These are phyloP conservation scores for Campoletis sonorensis DNA, from an alignment of 1,140 invertebrate genomes.

Conservation along the genomic window DNA sequence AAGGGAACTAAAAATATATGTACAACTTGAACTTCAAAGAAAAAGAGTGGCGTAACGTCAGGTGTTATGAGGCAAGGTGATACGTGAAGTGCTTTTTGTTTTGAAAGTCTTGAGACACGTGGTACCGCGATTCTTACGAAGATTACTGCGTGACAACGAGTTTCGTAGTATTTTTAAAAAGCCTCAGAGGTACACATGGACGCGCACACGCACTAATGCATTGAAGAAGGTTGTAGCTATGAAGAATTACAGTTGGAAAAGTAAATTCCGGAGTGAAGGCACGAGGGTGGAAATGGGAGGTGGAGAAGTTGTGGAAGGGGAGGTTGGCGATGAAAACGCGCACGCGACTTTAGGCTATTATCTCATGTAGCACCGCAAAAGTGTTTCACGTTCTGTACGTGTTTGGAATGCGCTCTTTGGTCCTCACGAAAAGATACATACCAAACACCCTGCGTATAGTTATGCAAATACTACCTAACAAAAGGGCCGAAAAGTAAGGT, in stretches of 20 bases:
- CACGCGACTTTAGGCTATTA: conserved; percentile 38
- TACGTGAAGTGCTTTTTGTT: neutral
- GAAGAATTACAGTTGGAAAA: conserved; percentile 44
- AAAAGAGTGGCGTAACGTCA: no score
- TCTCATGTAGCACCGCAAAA: conserved; percentile 40
- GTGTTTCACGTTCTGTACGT: conserved; percentile 42
- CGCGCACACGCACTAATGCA: no score
- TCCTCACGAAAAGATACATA: conserved; percentile 22
- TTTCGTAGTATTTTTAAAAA: neutral
- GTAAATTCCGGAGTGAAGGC: conserved; percentile 28
- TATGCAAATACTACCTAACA: neutral
- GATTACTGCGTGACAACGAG: neutral
- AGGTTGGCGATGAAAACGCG: conserved; percentile 30
- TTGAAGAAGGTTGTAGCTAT: neutral
- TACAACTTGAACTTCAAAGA: no score
- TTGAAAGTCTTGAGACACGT: neutral
- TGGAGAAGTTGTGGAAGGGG: neutral
- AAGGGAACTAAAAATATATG: no score
- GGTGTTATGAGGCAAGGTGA: no score
- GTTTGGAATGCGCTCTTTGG: conserved; percentile 32
- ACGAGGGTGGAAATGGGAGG: neutral
- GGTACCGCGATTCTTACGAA: no score
- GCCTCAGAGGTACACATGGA: neutral
- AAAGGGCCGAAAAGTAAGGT: neutral
- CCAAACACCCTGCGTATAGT: neutral